Conservation (phyloP, 2,797 vertebrate genomes). For the Anguilla marmorata region DNA sequence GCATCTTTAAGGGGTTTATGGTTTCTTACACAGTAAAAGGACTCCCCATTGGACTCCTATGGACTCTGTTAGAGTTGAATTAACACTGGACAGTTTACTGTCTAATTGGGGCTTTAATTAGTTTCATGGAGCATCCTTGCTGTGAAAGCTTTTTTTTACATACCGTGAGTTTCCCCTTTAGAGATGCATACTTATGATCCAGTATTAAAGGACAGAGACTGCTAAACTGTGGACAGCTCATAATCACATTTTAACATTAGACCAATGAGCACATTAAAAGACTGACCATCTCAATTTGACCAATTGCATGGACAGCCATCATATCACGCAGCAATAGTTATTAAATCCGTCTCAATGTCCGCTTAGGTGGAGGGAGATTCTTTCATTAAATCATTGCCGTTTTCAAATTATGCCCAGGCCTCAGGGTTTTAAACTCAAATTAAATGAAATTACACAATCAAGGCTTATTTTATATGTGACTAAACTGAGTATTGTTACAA, state of each 20-base stretch:
- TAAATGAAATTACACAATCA: neutral
- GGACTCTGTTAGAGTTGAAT: too few species aligned
- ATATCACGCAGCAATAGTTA: neutral
- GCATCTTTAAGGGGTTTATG: neutral
- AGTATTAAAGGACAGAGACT: neutral
- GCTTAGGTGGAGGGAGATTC: neutral
- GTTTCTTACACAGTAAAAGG: neutral
- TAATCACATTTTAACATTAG: neutral
- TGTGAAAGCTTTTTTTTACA: neutral
- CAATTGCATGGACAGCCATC: neutral
- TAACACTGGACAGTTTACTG: neutral
- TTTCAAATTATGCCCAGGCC: slow-evolving; percentile 15
- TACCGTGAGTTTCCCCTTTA: neutral
- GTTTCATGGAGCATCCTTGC: neutral
- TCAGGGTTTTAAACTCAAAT: neutral
- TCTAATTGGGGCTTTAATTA: neutral
- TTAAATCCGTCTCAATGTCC: neutral
- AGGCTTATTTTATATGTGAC: neutral
- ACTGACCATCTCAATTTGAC: slow-evolving; percentile 22
- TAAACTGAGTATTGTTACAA: neutral
- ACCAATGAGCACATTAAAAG: slow-evolving; percentile 7
- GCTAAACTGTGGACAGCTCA: neutral
- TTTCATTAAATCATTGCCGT: slow-evolving; percentile 17
- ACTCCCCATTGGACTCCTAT: neutral
- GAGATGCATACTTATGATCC: neutral